Conservation (phyloP, 2,113 vertebrate species). For the Tringa solitaria region DNA sequence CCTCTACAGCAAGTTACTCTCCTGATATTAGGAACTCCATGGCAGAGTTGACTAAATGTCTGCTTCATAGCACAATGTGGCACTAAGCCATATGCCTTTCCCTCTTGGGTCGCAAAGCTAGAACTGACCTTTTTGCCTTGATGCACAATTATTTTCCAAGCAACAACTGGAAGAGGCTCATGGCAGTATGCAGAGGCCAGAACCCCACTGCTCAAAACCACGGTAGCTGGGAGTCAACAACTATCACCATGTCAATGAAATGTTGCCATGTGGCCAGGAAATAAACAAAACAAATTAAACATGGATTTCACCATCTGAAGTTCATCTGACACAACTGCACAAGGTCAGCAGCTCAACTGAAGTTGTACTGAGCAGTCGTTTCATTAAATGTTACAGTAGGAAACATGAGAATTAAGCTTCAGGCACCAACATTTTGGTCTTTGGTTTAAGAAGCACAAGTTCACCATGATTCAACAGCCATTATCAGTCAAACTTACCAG, state of each 20-base stretch:
- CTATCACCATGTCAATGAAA: neutral
- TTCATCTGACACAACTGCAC: neutral
- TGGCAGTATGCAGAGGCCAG: neutral
- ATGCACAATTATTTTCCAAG: constrained; percentile 6
- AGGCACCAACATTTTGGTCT: constrained; percentile 75
- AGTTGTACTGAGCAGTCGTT: neutral
- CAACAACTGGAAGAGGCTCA: constrained; percentile 8
- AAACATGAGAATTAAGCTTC: constrained; percentile 66
- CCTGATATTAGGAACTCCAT: neutral
- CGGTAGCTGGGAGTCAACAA: constrained; percentile 12
- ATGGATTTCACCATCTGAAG: neutral
- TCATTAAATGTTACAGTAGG: constrained; percentile 4
- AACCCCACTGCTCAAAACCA: neutral
- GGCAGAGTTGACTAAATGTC: neutral
- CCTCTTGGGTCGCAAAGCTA: neutral
- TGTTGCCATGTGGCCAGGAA: neutral
- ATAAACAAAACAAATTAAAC: constrained; percentile 2
- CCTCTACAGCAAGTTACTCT: neutral
- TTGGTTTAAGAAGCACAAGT: constrained; percentile 64
- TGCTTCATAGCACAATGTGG: neutral
- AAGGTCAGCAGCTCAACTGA: neutral
- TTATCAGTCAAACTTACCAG: constrained; percentile 51
- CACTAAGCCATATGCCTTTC: neutral
- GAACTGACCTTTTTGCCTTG: constrained; percentile 19
- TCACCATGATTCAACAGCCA: constrained; percentile 50